A percentile compares a stretch with the other conserved stretches of the same genome.
Conservation (phyloP, 2,113 vertebrate genomes). For the Phoxinus phoxinus region DNA sequence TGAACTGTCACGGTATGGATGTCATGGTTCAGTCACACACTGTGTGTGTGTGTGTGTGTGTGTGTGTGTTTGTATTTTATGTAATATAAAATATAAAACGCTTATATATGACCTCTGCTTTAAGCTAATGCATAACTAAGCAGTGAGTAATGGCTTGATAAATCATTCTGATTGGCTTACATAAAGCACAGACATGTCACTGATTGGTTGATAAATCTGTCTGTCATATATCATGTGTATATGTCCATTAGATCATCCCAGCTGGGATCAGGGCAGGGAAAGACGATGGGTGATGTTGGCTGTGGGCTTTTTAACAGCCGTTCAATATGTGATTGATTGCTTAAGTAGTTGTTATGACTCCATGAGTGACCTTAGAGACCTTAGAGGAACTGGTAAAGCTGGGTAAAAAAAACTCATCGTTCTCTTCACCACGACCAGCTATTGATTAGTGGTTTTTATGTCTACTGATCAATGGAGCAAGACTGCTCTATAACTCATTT, state of each 20-base stretch:
- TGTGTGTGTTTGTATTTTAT: neutral
- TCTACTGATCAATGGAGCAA: slow-evolving; percentile 71
- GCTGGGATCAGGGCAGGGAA: slow-evolving; percentile 32
- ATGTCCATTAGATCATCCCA: slow-evolving; percentile 43
- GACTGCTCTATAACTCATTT: slow-evolving; percentile 63
- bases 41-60: too few relatives aligned
- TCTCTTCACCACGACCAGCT: slow-evolving; percentile 61
- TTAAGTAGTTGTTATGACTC: slow-evolving; percentile 47
- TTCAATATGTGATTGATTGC: slow-evolving; percentile 59
- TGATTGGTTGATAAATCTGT: slow-evolving; percentile 49
- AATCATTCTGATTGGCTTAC: slow-evolving; percentile 50
- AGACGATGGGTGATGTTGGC: slow-evolving; percentile 43
- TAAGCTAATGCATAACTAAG: neutral
- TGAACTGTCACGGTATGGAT: too few relatives aligned
- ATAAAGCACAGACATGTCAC: slow-evolving; percentile 42
- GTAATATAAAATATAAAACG: neutral
- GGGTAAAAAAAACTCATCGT: slow-evolving; percentile 69
- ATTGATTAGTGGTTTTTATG: slow-evolving; percentile 72
- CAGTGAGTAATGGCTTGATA: slow-evolving; percentile 41
- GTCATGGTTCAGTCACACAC: too few relatives aligned
- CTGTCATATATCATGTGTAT: slow-evolving; percentile 45
- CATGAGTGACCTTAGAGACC: slow-evolving; percentile 62
- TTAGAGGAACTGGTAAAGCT: slow-evolving; percentile 36
- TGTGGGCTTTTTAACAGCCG: slow-evolving; percentile 51
- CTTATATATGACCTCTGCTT: neutral